Base-by-base conservation (phyloP, 2,888 invertebrate genomes). In the Apamea monoglypha region DNA sequence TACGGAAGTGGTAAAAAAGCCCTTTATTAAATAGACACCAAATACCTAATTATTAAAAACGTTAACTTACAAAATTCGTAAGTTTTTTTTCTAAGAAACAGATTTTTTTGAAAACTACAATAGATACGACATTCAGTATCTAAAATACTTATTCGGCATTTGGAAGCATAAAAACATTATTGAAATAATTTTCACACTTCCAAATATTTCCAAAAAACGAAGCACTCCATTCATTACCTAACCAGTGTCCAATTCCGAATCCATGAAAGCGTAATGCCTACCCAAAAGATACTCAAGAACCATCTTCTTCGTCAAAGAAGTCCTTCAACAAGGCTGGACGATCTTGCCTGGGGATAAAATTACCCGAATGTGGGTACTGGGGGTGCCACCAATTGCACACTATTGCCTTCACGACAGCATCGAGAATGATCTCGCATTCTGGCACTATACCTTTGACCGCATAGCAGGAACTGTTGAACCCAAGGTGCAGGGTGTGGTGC, bases 401-500 rank as follows among this genome's bases (percentile, higher is more conserved):
- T 7, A 91, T 85, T 1, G 95, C 92, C 7, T 91, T 94, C 0
- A 94, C 90, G 7, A 96, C 95, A 0, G 93, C 92, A 80, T 96
- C 96, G 0, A 96, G 82, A 0, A 94, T 89, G 0, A 96, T 91
- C 0, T 93, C 90, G 67, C 89, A 91, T 82, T 96, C 96, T 0
- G 96, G 96, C 0, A 93, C 88, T 1, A 95, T 91, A 32, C 94
- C 89, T 82, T 78, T 76, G 16, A 73, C 71, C 0, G 94, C 88
- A 68, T 93, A 92, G 29, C 94, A 91, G 59, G 90, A 82, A n/a
- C 95, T 92, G 83, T 93, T 95, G 90, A 96, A 98, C 50, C 97
- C 97, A 40, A 98, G 92, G 75, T 97, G 96, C 6, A 98, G 91
- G 12, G 97, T 93, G 81, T 97, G 97, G 84, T 97, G 95, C 0